Conservation (phyloP, 2,888 invertebrate genomes). For the Pycnomerus fuliginosus region DNA sequence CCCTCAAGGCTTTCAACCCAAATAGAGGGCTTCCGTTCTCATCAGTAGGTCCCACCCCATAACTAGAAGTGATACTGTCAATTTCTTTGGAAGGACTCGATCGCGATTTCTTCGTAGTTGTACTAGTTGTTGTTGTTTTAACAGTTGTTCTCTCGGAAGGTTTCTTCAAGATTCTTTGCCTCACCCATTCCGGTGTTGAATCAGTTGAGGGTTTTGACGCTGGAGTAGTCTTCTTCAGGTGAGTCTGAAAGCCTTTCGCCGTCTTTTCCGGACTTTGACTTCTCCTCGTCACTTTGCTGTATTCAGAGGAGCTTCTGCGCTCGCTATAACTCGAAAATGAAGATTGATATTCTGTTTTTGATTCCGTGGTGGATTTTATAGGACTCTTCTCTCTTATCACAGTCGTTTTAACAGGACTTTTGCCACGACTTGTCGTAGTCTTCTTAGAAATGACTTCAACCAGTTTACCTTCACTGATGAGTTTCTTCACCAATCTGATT, state of each 20-base stretch:
- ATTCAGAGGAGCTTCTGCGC: constrained; percentile 32
- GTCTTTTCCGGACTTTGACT: constrained; percentile 30
- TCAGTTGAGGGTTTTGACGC: constrained; percentile 50
- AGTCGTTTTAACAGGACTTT: constrained; percentile 26
- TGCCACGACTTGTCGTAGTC: neutral
- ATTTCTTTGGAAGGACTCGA: constrained; percentile 48
- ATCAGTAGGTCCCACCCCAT: constrained; percentile 80
- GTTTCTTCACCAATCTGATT: constrained; percentile 70
- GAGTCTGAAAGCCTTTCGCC: constrained; percentile 34
- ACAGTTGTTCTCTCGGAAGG: constrained; percentile 45
- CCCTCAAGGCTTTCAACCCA: constrained; percentile 72
- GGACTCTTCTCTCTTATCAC: constrained; percentile 30
- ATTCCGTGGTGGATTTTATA: constrained; percentile 42
- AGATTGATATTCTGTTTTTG: constrained; percentile 31
- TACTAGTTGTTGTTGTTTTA: constrained; percentile 26
- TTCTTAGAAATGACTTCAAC: constrained; percentile 30
- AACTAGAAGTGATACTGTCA: constrained; percentile 76
- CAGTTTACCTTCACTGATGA: constrained; percentile 49
- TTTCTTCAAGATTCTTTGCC: constrained; percentile 61
- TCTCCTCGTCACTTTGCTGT: constrained; percentile 20
- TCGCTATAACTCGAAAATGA: constrained; percentile 32
- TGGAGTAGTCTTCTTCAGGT: constrained; percentile 46
- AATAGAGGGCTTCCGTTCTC: constrained; percentile 77
- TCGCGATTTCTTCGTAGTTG: constrained; percentile 37
- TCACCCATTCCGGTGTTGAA: constrained; percentile 65